Conservation (phyloP, 2,888 invertebrate genomes). For the Diadegma fenestrale region DNA sequence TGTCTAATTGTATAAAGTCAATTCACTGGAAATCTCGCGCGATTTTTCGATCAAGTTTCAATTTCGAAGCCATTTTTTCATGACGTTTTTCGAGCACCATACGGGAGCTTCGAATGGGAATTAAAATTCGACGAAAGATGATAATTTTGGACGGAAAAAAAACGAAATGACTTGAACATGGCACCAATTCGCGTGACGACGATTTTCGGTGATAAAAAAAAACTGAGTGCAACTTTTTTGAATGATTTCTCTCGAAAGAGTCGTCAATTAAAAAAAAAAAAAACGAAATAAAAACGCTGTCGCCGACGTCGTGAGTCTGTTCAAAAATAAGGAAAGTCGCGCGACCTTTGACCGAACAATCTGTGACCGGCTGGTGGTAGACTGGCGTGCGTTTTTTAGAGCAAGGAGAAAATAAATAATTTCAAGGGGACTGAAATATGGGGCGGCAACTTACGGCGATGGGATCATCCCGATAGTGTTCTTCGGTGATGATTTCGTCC, state of each 20-base stretch:
- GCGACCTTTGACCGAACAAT: not conserved
- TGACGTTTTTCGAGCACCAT: not conserved
- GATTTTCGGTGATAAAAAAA: not conserved
- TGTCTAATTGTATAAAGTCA: slow-evolving; percentile 23
- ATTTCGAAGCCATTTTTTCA: not conserved
- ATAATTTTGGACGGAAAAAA: not conserved
- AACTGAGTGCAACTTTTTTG: not conserved
- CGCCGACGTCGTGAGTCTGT: not conserved
- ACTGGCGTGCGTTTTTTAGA: not conserved
- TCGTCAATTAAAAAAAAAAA: not conserved
- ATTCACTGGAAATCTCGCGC: slow-evolving; percentile 1
- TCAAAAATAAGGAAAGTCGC: not conserved
- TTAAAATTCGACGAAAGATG: not conserved
- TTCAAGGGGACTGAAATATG: not conserved
- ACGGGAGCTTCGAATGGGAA: not conserved
- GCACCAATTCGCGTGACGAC: not conserved
- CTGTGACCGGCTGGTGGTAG: not conserved
- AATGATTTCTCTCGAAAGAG: not conserved
- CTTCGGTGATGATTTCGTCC: slow-evolving; percentile 77
- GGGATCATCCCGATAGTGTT: slow-evolving; percentile 75
- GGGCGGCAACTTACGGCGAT: slow-evolving; percentile 74
- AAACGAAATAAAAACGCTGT: not conserved
- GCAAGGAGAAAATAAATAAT: not conserved
- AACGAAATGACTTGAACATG: not conserved
- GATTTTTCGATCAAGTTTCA: slow-evolving; percentile 12